A percentile compares a stretch with the other conserved stretches of the same genome.
These are phyloP conservation scores for Metopolophium dirhodum DNA, from an alignment of 1,140 invertebrate genomes.

Conservation along the genomic window DNA sequence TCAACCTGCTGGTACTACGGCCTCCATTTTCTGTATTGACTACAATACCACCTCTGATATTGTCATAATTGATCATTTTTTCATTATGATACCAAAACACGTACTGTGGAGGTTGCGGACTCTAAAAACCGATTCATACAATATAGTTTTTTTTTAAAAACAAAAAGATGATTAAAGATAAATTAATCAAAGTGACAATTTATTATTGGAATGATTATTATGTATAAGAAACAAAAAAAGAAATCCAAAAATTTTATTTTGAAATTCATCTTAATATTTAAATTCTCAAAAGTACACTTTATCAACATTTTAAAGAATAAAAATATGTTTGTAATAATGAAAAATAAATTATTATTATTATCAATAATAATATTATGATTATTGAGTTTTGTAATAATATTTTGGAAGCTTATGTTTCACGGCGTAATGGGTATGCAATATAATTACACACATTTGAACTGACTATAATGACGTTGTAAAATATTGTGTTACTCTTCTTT, in stretches of 20 bases:
- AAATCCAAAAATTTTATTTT: too few relatives aligned
- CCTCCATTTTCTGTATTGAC: constrained; percentile 85
- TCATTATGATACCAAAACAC: constrained; percentile 93
- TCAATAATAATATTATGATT: too few relatives aligned
- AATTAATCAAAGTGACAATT: not conserved
- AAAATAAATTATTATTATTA: too few relatives aligned
- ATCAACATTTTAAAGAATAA: too few relatives aligned
- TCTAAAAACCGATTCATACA: constrained; percentile 67
- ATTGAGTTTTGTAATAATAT: not conserved
- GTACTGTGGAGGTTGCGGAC: constrained; percentile 86
- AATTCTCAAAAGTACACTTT: too few relatives aligned
- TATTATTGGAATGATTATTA: too few relatives aligned
- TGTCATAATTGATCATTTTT: constrained; percentile 92
- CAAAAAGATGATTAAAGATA: too few relatives aligned
- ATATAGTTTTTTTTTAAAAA: not conserved
- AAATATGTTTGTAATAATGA: too few relatives aligned
- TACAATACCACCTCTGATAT: constrained; percentile 79
- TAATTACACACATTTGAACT: not conserved
- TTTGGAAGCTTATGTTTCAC: not conserved
- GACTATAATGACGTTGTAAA: too few relatives aligned
- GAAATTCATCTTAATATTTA: too few relatives aligned
- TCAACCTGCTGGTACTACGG: constrained; percentile 80
- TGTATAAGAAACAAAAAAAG: too few relatives aligned
- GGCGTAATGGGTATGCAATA: not conserved
- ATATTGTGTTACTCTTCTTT: too few relatives aligned